Evolutionary conservation across 2,888 invertebrate species (phyloP).

Genomic region (Mythimna vitellina): DNA sequence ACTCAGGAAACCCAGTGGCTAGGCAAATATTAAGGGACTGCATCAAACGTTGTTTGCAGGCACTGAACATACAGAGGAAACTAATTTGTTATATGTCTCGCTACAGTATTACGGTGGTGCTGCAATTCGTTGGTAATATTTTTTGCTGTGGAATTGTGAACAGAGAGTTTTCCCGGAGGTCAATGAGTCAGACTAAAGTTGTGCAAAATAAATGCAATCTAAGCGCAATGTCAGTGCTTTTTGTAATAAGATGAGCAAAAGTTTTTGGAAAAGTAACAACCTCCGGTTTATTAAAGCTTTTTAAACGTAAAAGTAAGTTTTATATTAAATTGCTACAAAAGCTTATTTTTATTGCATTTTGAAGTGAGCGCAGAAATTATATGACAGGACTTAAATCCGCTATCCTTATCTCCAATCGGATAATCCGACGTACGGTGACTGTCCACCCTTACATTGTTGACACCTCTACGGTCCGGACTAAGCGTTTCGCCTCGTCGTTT

Average conservation of each 20-base stretch:
- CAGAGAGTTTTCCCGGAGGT: constrained; percentile 17
- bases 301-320: neutral
- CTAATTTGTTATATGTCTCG: constrained; percentile 34
- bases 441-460: too few species aligned
- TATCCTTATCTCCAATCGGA: too few species aligned
- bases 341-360: too few species aligned
- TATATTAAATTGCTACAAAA: too few species aligned
- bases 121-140: constrained; percentile 7
- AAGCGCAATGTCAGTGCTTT: neutral
- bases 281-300: neutral
- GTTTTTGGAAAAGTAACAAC: neutral
- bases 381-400: too few species aligned
- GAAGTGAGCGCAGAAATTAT: too few species aligned
- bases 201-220: constrained; percentile 2
- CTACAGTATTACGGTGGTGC: neutral
- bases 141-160: constrained; percentile 22
- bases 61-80: constrained; percentile 18
- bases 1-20: neutral
- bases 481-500: too few species aligned
- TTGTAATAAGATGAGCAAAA: neutral
- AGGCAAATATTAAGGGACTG: constrained; percentile 8
- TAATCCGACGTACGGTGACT: too few species aligned
- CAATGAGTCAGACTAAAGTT: neutral
- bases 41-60: constrained; percentile 25
- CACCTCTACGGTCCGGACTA: too few species aligned